Evolutionary conservation across 2,797 vertebrate species (phyloP).

Genomic region (Arnoldichthys spilopterus): DNA sequence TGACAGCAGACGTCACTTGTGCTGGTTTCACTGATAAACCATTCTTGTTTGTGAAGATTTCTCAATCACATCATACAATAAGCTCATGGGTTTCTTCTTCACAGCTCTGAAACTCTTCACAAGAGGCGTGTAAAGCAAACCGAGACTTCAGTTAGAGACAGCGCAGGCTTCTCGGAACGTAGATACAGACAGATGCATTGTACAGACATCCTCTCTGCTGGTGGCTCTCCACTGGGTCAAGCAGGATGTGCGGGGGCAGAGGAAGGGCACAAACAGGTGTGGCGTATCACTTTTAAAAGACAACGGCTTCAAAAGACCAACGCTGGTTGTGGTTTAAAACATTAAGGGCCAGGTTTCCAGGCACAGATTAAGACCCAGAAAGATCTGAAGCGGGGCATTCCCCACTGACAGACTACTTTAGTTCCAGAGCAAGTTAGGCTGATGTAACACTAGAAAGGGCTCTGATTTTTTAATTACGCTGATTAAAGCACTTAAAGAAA

Average conservation of each 20-base stretch:
- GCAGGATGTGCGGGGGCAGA: constrained; percentile 31
- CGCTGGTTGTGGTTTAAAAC: not conserved
- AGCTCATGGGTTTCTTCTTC: constrained; percentile 24
- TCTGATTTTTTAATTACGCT: not conserved
- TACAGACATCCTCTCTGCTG: constrained; percentile 50
- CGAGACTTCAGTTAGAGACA: constrained; percentile 39
- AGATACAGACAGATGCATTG: constrained; percentile 26
- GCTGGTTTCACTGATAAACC: constrained; percentile 26
- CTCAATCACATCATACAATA: constrained; percentile 28
- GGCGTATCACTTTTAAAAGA: not conserved
- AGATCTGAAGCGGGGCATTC: not conserved
- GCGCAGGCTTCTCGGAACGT: constrained; percentile 34
- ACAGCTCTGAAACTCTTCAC: constrained; percentile 46
- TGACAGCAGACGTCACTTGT: constrained; percentile 2
- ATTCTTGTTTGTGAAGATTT: constrained; percentile 18
- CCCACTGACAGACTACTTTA: not conserved
- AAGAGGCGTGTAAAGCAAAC: constrained; percentile 33
- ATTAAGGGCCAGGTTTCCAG: not conserved
- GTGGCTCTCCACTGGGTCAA: constrained; percentile 13
- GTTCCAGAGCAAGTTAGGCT: not conserved
- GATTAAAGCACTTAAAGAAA: not conserved
- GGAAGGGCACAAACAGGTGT: constrained; percentile 32
- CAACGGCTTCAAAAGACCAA: not conserved
- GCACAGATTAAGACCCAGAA: not conserved
- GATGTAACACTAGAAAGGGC: not conserved